phyloP scores from a whole-genome alignment of 2,797 vertebrate species.

The Pseudochaenichthys georgianus region DNA sequence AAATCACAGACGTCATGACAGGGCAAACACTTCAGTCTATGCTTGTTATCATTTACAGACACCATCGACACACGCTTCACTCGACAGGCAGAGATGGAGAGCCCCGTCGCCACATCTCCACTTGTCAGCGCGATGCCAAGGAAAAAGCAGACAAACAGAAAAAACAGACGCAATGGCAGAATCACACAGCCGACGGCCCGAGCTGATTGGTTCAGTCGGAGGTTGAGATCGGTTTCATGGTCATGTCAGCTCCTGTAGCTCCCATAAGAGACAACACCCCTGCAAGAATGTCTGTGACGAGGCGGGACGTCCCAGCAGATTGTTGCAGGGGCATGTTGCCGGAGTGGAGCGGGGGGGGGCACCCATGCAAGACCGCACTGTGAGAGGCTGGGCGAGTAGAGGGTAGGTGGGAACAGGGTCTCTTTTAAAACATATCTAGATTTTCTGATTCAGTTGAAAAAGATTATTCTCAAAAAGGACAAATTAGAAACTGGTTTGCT shows the following conservation, averaged over 20 bases:
- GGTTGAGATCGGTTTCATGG: conserved; percentile 40
- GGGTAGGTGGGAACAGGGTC: conserved; percentile 15
- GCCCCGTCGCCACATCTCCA: conserved; percentile 27
- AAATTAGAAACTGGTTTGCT: not conserved
- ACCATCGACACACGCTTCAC: conserved; percentile 22
- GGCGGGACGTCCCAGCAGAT: conserved; percentile 50
- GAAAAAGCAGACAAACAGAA: conserved; percentile 64
- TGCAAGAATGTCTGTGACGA: conserved; percentile 60
- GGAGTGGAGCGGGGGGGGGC: conserved; percentile 53
- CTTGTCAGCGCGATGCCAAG: conserved; percentile 37
- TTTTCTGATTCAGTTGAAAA: not conserved
- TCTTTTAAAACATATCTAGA: not conserved
- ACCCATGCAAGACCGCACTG: conserved; percentile 55
- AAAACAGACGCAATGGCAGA: conserved; percentile 65
- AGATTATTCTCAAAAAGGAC: not conserved
- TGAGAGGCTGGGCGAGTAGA: conserved; percentile 51
- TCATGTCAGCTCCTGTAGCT: conserved; percentile 50
- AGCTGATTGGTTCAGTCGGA: conserved; percentile 59
- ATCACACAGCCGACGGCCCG: conserved; percentile 64
- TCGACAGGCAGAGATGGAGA: conserved; percentile 40
- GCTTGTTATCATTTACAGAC: conserved; percentile 50
- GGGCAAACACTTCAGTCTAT: conserved; percentile 52
- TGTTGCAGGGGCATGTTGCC: conserved; percentile 56
- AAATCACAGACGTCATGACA: conserved; percentile 55
- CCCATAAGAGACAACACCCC: conserved; percentile 32